phyloP scores from a whole-genome alignment of 1,140 invertebrate genomes.

The Agraylea sexmaculata region DNA sequence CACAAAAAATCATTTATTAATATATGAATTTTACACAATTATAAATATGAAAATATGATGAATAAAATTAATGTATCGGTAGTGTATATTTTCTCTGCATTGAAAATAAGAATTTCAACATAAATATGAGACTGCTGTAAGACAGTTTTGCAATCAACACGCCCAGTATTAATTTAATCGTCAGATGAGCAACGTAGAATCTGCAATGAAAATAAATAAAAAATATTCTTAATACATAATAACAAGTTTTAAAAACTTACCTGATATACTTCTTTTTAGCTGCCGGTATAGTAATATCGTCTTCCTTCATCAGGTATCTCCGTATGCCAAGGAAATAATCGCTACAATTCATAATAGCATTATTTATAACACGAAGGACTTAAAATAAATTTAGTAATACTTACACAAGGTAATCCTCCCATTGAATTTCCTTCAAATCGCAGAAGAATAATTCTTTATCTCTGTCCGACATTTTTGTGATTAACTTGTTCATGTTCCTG shows the following conservation, averaged over 20 bases:
- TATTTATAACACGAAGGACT: conserved; percentile 15
- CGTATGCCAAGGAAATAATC: conserved; percentile 47
- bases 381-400: not conserved
- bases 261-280: conserved; percentile 33
- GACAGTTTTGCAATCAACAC: too few relatives aligned
- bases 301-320: conserved; percentile 47
- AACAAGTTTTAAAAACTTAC: conserved; percentile 24
- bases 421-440: conserved; percentile 45
- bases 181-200: too few relatives aligned
- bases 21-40: too few relatives aligned
- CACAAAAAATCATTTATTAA: too few relatives aligned
- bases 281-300: conserved; percentile 39
- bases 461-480: conserved; percentile 34
- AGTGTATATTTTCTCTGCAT: too few relatives aligned
- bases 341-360: conserved; percentile 33
- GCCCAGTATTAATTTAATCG: too few relatives aligned
- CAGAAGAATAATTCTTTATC: conserved; percentile 48
- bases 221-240: too few relatives aligned
- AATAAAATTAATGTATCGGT: too few relatives aligned
- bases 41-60: too few relatives aligned
- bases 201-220: conserved; percentile 19
- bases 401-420: conserved; percentile 43
- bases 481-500: conserved; percentile 42
- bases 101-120: too few relatives aligned
- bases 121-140: too few relatives aligned